Conservation (phyloP, 2,888 invertebrate species). For the Pyralis farinalis region DNA sequence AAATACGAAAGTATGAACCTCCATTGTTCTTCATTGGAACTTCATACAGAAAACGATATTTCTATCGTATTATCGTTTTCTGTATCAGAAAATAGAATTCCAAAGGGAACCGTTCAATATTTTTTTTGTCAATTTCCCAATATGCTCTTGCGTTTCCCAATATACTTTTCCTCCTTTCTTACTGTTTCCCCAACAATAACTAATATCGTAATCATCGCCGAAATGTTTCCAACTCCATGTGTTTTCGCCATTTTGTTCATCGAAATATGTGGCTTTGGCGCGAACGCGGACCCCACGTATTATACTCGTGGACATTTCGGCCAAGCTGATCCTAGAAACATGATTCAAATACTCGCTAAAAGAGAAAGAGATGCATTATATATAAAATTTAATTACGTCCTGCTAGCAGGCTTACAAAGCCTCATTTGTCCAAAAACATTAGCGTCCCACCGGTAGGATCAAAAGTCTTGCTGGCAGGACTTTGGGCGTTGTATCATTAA, state of each 20-base stretch:
- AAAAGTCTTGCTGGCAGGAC: not conserved
- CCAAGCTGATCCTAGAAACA: conserved; percentile 9
- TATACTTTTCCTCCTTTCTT: conserved; percentile 4
- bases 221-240: conserved; percentile 9
- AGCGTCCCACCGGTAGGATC: conserved; percentile 4
- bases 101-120: no score
- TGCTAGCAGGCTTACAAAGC: conserved; percentile 6
- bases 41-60: no score
- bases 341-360: not conserved
- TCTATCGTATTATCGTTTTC: no score
- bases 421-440: conserved; percentile 4
- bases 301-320: conserved; percentile 10
- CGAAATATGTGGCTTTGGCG: conserved; percentile 10
- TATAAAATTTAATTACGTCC: not conserved
- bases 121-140: no score
- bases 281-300: conserved; percentile 10
- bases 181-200: conserved; percentile 11
- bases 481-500: no score
- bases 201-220: conserved; percentile 8
- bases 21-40: no score
- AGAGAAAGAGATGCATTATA: not conserved
- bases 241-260: conserved; percentile 8
- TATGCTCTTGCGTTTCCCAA: no score
- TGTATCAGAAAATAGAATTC: no score
- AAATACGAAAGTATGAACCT: no score